Percentiles rank a stretch among this genome's conserved stretches.
phyloP scores from a whole-genome alignment of 2,113 vertebrate species.

The Hyla sarda region DNA sequence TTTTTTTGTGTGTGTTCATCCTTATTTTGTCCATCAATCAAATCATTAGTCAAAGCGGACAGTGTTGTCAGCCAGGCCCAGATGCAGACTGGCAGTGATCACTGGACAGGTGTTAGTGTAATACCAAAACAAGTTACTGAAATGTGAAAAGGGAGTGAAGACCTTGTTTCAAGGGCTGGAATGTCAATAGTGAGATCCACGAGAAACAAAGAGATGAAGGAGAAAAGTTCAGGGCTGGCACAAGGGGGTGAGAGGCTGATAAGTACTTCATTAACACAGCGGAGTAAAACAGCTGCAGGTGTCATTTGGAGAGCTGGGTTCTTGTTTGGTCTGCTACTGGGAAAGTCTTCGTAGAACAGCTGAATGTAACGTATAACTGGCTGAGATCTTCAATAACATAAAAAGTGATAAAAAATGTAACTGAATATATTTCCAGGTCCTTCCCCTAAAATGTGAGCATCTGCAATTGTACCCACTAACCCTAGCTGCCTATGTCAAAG shows the following conservation, averaged over 20 bases:
- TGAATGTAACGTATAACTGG: background rate
- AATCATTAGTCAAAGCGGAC: constrained; percentile 93
- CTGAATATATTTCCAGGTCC: background rate
- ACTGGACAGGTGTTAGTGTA: constrained; percentile 84
- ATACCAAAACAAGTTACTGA: constrained; percentile 76
- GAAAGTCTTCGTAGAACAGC: background rate
- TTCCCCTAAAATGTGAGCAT: background rate
- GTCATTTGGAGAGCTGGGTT: background rate
- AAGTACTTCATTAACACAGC: constrained; percentile 19
- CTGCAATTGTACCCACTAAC: background rate
- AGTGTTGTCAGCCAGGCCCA: constrained; percentile 82
- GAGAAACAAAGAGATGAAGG: constrained; percentile 35
- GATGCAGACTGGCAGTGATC: constrained; percentile 82
- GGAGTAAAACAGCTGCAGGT: constrained; percentile 1
- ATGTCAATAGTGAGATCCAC: constrained; percentile 71
- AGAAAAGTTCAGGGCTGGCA: constrained; percentile 45
- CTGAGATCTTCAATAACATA: background rate
- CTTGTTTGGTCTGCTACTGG: background rate
- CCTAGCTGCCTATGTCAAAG: background rate
- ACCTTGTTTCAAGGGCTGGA: constrained; percentile 76
- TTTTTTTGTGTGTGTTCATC: constrained; percentile 76
- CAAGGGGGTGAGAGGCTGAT: constrained; percentile 17
- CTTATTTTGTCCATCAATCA: constrained; percentile 94
- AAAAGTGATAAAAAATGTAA: background rate
- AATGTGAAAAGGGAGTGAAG: constrained; percentile 72